These are phyloP conservation scores for Shargacucullia verbasci DNA, from an alignment of 2,888 invertebrate species.

Conservation along the genomic window DNA sequence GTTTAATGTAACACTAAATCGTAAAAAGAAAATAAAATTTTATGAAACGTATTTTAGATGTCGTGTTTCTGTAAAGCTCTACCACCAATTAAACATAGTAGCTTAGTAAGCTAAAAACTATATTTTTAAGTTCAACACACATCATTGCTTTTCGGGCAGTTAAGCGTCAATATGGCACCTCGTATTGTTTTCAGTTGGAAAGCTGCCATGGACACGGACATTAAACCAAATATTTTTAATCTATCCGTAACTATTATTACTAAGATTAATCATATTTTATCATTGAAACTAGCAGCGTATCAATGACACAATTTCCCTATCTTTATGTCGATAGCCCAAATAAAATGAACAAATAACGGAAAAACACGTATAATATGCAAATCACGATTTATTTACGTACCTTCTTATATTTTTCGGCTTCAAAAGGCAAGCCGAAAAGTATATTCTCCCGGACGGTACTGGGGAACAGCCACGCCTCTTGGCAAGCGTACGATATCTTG, in stretches of 20 bases:
- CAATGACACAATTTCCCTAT: conserved; percentile 37
- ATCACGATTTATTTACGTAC: conserved; percentile 66
- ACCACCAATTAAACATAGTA: conserved; percentile 15
- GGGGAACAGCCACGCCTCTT: conserved; percentile 96
- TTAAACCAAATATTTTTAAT: conserved; percentile 34
- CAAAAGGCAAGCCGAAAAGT: conserved; percentile 92
- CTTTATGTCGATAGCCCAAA: conserved; percentile 27
- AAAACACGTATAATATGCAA: conserved; percentile 44
- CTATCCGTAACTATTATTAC: conserved; percentile 23
- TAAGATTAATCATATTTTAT: conserved; percentile 35
- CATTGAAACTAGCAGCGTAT: conserved; percentile 20
- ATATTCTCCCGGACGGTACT: conserved; percentile 95
- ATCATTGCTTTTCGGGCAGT: conserved; percentile 28
- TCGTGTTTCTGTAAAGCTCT: not conserved
- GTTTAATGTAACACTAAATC: no score
- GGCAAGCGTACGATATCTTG: conserved; percentile 92
- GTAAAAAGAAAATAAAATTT: no score
- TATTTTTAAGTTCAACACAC: conserved; percentile 20
- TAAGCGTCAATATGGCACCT: conserved; percentile 38
- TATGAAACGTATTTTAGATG: no score
- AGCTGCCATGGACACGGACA: conserved; percentile 31
- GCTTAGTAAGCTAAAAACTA: no score
- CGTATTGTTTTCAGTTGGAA: conserved; percentile 37
- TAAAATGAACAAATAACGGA: conserved; percentile 42
- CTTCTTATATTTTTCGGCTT: conserved; percentile 88